A percentile compares a stretch with the other conserved stretches of the same genome.
These are phyloP conservation scores for Coptodon rendalli DNA, from an alignment of 2,113 vertebrate species.

Conservation along the genomic window DNA sequence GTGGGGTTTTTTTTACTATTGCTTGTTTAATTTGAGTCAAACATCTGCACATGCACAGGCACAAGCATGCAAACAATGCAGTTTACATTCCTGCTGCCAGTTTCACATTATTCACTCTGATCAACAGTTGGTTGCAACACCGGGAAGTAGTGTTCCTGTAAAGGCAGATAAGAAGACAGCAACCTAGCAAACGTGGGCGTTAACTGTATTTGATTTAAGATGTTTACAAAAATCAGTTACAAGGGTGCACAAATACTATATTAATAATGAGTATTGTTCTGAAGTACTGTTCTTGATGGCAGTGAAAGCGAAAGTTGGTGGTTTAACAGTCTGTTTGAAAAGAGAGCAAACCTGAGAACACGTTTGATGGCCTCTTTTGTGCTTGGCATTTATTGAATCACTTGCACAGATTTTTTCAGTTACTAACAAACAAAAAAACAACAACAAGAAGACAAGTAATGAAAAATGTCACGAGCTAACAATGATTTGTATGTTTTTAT, in stretches of 20 bases:
- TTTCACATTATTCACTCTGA: background rate
- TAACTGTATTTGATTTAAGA: background rate
- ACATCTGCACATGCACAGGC: background rate
- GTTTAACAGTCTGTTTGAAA: background rate
- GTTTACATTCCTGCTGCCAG: background rate
- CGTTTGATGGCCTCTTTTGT: background rate
- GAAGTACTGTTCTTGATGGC: background rate
- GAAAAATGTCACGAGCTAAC: fast-evolving
- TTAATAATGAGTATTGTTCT: background rate
- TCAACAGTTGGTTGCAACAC: background rate
- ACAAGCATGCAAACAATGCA: background rate
- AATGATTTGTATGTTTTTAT: background rate
- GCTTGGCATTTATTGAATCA: background rate
- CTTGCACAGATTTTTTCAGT: background rate
- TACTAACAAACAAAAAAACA: background rate
- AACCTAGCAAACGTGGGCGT: background rate
- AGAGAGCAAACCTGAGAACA: background rate
- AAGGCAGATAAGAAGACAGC: background rate
- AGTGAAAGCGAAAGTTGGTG: background rate
- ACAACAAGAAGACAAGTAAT: background rate
- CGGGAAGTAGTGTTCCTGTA: background rate
- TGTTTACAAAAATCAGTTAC: background rate
- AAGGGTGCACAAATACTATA: background rate
- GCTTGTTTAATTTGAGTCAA: background rate
- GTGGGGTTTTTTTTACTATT: background rate